phyloP scores from a whole-genome alignment of 2,797 vertebrate genomes.

The Sandelia bainsii region DNA sequence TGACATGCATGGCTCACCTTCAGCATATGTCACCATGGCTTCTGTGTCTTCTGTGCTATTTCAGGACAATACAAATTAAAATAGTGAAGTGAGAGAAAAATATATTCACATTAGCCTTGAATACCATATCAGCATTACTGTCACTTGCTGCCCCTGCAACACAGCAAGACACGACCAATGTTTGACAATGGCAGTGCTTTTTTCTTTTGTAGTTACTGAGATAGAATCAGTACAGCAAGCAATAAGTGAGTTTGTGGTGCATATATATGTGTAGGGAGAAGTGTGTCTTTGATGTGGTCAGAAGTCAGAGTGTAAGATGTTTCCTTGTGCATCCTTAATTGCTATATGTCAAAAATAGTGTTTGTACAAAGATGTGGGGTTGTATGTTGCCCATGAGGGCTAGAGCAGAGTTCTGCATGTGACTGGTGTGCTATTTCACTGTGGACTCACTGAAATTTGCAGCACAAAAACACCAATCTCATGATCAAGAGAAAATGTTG shows the following conservation, averaged over 20 bases:
- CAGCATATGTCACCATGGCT: constrained; percentile 60
- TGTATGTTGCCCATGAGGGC: neutral
- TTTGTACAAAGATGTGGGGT: constrained; percentile 5
- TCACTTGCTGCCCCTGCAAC: neutral
- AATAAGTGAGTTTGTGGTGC: neutral
- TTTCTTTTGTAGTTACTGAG: constrained; percentile 15
- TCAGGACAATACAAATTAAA: neutral
- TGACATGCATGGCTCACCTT: constrained; percentile 76
- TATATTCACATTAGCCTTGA: neutral
- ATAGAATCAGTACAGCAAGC: neutral
- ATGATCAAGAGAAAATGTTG: constrained; percentile 49
- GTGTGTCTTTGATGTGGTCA: constrained; percentile 45
- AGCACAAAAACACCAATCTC: constrained; percentile 56
- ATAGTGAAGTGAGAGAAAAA: neutral
- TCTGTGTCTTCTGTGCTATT: constrained; percentile 16
- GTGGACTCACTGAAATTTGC: constrained; percentile 43
- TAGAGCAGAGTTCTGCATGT: constrained; percentile 27
- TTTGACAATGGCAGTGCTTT: neutral
- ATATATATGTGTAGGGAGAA: neutral
- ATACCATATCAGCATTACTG: neutral
- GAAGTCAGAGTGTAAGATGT: constrained; percentile 34
- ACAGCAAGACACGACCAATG: neutral
- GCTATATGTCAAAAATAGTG: constrained; percentile 20
- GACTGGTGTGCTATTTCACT: constrained; percentile 29
- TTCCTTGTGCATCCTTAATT: constrained; percentile 30